phyloP scores from a whole-genome alignment of 1,140 invertebrate genomes.

The Probaryconus sp. region DNA sequence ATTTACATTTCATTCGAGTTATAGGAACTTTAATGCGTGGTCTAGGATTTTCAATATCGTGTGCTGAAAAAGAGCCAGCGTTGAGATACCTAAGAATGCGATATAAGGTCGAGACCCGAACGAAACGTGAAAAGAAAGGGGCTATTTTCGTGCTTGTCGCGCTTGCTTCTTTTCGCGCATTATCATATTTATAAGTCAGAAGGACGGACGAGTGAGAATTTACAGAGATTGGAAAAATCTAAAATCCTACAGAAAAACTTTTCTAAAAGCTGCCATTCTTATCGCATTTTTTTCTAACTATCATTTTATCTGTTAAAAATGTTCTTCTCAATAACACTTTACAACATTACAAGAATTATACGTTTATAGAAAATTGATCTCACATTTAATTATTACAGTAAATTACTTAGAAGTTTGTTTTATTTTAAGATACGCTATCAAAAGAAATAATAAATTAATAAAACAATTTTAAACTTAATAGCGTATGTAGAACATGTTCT shows the following conservation, averaged over 20 bases:
- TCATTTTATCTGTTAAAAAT: conserved; percentile 15
- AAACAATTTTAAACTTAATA: too few relatives aligned
- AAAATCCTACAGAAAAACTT: conserved; percentile 56
- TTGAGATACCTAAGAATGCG: conserved; percentile 60
- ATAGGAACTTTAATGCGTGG: conserved; percentile 70
- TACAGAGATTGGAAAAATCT: conserved; percentile 60
- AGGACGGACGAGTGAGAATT: conserved; percentile 60
- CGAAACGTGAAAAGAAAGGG: conserved; percentile 63
- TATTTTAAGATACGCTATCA: too few relatives aligned
- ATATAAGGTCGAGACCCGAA: conserved; percentile 51
- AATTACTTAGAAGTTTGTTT: too few relatives aligned
- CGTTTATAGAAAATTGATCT: conserved; percentile 19
- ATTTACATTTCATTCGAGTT: conserved; percentile 20
- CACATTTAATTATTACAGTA: too few relatives aligned
- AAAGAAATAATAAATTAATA: too few relatives aligned
- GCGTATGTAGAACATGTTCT: too few relatives aligned
- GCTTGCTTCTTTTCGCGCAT: conserved; percentile 65
- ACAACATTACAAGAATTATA: background rate
- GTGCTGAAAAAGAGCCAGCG: conserved; percentile 61
- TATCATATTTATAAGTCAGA: conserved; percentile 74
- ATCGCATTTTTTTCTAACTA: conserved; percentile 35
- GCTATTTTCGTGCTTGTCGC: conserved; percentile 70
- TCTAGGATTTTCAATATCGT: conserved; percentile 72
- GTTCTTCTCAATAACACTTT: too few relatives aligned
- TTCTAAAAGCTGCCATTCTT: conserved; percentile 50